These are phyloP conservation scores for Hymenopus coronatus DNA, from an alignment of 2,888 invertebrate species.

Conservation along the genomic window DNA sequence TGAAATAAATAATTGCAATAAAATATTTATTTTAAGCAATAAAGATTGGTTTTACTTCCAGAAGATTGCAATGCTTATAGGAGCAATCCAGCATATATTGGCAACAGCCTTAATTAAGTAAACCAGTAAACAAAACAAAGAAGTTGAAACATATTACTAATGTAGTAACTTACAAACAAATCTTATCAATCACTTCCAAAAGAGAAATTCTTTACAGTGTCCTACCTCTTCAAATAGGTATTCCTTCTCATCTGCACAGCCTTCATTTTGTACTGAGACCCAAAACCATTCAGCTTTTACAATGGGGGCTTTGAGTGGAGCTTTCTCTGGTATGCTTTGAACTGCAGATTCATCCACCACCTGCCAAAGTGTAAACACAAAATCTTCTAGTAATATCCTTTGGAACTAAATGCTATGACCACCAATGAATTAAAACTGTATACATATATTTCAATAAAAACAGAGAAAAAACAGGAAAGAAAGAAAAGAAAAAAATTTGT, in stretches of 20 bases:
- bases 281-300: slow-evolving; percentile 97
- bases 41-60: no score
- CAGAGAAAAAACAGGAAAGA: background rate
- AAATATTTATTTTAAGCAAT: no score
- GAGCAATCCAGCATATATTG: no score
- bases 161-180: no score
- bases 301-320: slow-evolving; percentile 65
- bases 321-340: slow-evolving; percentile 65
- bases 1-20: no score
- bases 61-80: no score
- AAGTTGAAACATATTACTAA: no score
- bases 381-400: background rate
- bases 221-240: slow-evolving; percentile 84
- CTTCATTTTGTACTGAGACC: slow-evolving; percentile 95
- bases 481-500: background rate
- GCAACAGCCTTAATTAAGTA: no score
- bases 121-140: no score
- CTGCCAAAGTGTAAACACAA: slow-evolving; percentile 50
- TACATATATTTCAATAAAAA: background rate
- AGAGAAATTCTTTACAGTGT: background rate
- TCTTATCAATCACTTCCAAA: no score
- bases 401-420: background rate
- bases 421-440: background rate
- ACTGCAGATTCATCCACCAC: slow-evolving; percentile 81
- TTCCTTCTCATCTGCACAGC: slow-evolving; percentile 85